Conservation (phyloP, 2,113 vertebrate genomes). For the Callocephalon fimbriatum region DNA sequence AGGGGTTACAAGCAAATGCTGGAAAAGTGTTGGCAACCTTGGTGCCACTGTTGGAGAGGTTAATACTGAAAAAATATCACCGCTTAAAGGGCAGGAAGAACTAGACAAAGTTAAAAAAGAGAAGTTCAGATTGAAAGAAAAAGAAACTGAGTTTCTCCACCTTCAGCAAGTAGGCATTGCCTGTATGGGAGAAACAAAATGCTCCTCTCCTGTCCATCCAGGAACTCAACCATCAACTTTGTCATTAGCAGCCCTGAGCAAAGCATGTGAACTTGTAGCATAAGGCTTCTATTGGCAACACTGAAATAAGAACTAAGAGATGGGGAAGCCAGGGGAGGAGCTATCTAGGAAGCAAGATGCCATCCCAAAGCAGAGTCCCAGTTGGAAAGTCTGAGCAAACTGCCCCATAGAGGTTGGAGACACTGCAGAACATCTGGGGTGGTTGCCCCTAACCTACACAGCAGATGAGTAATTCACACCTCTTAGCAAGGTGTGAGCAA, state of each 20-base stretch:
- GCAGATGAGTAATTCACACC: background rate
- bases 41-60: background rate
- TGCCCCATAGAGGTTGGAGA: background rate
- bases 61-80: background rate
- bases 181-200: background rate
- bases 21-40: background rate
- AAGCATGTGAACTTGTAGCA: background rate
- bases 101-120: background rate
- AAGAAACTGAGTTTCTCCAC: background rate
- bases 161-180: background rate
- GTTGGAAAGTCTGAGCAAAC: background rate
- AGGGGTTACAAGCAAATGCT: slow-evolving; percentile 30
- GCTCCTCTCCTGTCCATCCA: background rate
- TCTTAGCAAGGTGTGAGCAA: background rate
- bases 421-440: background rate
- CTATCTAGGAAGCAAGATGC: background rate
- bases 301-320: background rate
- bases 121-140: background rate
- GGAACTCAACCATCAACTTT: background rate
- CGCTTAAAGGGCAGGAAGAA: background rate
- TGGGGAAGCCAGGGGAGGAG: fast-evolving
- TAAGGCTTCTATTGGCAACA: slow-evolving; percentile 28
- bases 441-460: background rate
- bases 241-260: slow-evolving; percentile 39
- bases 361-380: background rate